These are phyloP conservation scores for Timema cristinae DNA, from an alignment of 2,888 invertebrate genomes.

Conservation along the genomic window DNA sequence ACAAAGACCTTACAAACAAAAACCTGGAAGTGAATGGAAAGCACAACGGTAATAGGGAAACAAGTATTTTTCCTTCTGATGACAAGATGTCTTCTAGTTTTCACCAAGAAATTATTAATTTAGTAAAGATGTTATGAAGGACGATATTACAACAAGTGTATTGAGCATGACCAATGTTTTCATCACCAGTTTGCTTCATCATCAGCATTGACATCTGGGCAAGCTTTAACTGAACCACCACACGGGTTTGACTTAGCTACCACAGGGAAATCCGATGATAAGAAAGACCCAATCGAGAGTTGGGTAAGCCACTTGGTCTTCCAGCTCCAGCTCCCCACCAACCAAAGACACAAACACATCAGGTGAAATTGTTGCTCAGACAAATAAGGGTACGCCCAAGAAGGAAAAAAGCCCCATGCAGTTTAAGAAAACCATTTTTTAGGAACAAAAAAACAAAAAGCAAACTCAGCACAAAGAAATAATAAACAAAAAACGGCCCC, in stretches of 20 bases:
- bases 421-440: constrained; percentile 30
- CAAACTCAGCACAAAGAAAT: constrained; percentile 25
- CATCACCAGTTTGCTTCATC: constrained; percentile 12
- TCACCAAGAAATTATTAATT: no score
- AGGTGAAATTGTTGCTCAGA: constrained; percentile 64
- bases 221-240: constrained; percentile 30
- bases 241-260: constrained; percentile 31
- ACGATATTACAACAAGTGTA: neutral
- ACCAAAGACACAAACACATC: constrained; percentile 64
- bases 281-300: constrained; percentile 63
- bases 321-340: constrained; percentile 68
- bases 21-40: constrained; percentile 12
- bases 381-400: constrained; percentile 41
- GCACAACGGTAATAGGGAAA: no score
- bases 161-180: constrained; percentile 16
- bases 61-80: no score
- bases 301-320: constrained; percentile 61
- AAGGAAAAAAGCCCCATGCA: constrained; percentile 35
- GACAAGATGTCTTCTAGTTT: no score
- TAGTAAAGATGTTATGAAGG: no score
- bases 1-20: constrained; percentile 19
- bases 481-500: constrained; percentile 31
- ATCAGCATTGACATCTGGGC: constrained; percentile 23
- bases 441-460: constrained; percentile 27
- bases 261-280: constrained; percentile 26